Base-by-base conservation (phyloP, 2,888 invertebrate species). In the Artemia sinica region DNA sequence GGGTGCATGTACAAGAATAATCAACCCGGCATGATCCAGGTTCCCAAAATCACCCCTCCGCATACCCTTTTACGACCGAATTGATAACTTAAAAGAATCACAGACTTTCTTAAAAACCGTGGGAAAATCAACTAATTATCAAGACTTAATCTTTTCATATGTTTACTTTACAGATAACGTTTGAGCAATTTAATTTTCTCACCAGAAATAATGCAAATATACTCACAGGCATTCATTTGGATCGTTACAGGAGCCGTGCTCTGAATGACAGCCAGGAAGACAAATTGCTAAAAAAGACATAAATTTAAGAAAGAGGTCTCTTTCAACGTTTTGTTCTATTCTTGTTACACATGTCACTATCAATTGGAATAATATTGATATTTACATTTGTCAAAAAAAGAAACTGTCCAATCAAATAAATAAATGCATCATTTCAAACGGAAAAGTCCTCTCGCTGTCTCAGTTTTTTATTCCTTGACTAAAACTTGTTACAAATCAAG, bases 141-240 rank as follows among this genome's bases (percentile, higher is more conserved):
- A 58, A 28, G 28, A 10, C 9, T 28, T 58, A 58, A 58, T 58
- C 63, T 58, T 58, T 28, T 58, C 28, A n/a, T 58, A 18, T 58
- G 63, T 58, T 58, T 58, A 28, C 28, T 28, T 58, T 58, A 58
- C 14, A 58, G 63, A 58, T 58, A 58, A 58, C n/a, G 63, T 58
- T n/a, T 58, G n/a, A 18, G n/a, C 63, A 18, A 41, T 28, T 18
- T 28, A 58, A n/a, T 58, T 58, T 58, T 58, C 14, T 58, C 11
- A 58, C n/a, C 28, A 58, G 63, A 58, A 58, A 58, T 28, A 58
- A 58, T 41, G 41, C 41, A 41, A 41, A 41, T 49, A 48, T 71
- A 92, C 93, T 92, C 85, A 94, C 93, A 84, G 84, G 91, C 96
- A 96, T 81, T 93, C 90, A 83, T 90, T 88, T 77, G 96, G 95